Evolutionary conservation across 1,140 invertebrate species (phyloP).

Genomic region (Gonatopus flavifemur): DNA sequence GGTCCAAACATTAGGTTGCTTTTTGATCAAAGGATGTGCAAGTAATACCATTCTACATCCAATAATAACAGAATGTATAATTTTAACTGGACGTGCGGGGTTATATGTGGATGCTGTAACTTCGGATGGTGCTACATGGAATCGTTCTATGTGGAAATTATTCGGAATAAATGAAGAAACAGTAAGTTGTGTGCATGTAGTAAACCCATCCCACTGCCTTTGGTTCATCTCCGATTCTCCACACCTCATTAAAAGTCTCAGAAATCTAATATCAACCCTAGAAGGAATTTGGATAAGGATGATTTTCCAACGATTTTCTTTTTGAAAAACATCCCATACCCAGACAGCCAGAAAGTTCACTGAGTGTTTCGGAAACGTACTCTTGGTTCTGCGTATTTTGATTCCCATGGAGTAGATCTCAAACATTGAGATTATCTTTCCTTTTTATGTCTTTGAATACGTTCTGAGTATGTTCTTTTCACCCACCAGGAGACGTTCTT

Average conservation of each 20-base stretch:
- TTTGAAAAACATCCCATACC: not conserved
- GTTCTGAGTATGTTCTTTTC: too few relatives aligned
- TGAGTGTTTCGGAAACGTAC: not conserved
- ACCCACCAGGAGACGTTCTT: not conserved
- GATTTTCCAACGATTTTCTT: not conserved
- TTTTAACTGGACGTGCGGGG: conserved; percentile 14
- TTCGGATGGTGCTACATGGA: conserved; percentile 16
- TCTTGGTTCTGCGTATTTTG: too few relatives aligned
- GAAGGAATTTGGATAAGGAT: not conserved
- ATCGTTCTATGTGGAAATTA: conserved; percentile 16
- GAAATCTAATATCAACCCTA: conserved; percentile 7
- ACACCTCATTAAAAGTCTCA: conserved; percentile 6
- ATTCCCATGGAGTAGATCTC: not conserved
- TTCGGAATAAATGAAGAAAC: conserved; percentile 13
- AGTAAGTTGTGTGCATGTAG: conserved; percentile 1
- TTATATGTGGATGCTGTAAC: conserved; percentile 15
- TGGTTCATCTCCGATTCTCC: conserved; percentile 18
- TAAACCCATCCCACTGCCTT: not conserved
- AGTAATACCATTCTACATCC: conserved; percentile 20
- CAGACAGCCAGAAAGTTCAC: not conserved
- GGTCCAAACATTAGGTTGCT: conserved; percentile 25
- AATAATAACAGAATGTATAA: conserved; percentile 14
- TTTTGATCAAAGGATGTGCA: conserved; percentile 28
- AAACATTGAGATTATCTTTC: not conserved
- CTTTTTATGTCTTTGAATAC: not conserved